Conservation (phyloP, 2,797 vertebrate genomes). For the Limnodromus scolopaceus region DNA sequence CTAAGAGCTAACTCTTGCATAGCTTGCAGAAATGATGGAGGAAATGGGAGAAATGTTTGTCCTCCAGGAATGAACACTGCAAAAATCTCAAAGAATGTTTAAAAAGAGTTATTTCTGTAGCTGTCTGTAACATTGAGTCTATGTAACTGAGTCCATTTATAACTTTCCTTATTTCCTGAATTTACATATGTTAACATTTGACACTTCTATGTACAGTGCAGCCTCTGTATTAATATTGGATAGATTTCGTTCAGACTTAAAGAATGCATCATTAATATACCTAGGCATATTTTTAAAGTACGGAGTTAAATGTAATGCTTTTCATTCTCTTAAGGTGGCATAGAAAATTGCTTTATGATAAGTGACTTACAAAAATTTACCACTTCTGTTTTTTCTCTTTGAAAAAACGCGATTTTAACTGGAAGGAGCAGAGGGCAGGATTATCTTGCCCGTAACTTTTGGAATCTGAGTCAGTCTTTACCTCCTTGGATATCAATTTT, state of each 20-base stretch:
- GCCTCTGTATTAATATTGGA: not conserved
- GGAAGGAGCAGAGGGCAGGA: not conserved
- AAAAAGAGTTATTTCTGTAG: not conserved
- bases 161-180: not conserved
- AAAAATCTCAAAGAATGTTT: not conserved
- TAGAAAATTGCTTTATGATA: not conserved
- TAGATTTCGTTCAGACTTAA: not conserved
- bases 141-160: not conserved
- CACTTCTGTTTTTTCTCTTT: not conserved
- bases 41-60: not conserved
- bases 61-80: not conserved
- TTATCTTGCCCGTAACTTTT: not conserved
- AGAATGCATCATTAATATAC: not conserved
- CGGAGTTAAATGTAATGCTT: not conserved
- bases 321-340: not conserved
- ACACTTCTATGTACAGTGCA: not conserved
- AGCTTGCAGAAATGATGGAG: not conserved
- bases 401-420: not conserved
- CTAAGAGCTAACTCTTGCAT: not conserved
- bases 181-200: not conserved
- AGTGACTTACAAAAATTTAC: not conserved
- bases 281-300: not conserved
- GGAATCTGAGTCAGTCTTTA: not conserved
- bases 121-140: not conserved
- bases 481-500: not conserved